Base-by-base conservation (phyloP, 2,113 vertebrate species). In the Catharus minimus region DNA sequence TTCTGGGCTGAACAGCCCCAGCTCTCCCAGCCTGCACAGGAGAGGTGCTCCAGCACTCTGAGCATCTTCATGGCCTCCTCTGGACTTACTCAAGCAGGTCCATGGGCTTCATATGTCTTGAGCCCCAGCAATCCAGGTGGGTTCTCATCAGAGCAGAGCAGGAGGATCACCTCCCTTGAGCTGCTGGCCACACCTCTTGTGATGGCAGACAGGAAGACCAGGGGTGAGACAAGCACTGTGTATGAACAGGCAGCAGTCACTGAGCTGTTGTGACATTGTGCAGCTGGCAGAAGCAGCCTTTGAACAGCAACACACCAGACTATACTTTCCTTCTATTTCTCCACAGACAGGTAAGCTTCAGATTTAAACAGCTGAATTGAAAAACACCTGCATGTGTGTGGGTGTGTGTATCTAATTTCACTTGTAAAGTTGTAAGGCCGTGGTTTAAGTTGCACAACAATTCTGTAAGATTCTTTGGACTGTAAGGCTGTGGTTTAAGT, bases 91-190 rank as follows among this genome's bases (percentile, higher is more conserved):
- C 32, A 17, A 66, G 9, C 30, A 74, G 16, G 11, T 32, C 32
- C 32, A 50, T 21, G 26, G 21, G 32, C 44, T 43, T 57, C 26
- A 1, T 11, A 10, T 26, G 32, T 7, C 0, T 0, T 17, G 44
- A 66, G 44, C 36, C 52, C 16, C 30, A 57, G 41, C 33, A 86
- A 17, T 22, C 13, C 41, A 71, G 41, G 33, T 47, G 17, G 56
- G 26, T 2, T 62, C 41, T 49, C 41, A 47, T 18, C 39, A 46
- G 46, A 55, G 46, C 46, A 67, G 36, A 44, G 39, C 5, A 23
- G 33, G 20, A 62, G 15, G 11, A 71, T 56, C 64, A 41, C 13
- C 33, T 56, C 43, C 41, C 33, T 24, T 28, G 13, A 55, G 41
- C 16, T 86, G 41, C 47, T 69, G 83, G 39, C 41, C 47, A 47